These are phyloP conservation scores for Eugnorisma glareosa DNA, from an alignment of 2,888 invertebrate species.

Conservation along the genomic window DNA sequence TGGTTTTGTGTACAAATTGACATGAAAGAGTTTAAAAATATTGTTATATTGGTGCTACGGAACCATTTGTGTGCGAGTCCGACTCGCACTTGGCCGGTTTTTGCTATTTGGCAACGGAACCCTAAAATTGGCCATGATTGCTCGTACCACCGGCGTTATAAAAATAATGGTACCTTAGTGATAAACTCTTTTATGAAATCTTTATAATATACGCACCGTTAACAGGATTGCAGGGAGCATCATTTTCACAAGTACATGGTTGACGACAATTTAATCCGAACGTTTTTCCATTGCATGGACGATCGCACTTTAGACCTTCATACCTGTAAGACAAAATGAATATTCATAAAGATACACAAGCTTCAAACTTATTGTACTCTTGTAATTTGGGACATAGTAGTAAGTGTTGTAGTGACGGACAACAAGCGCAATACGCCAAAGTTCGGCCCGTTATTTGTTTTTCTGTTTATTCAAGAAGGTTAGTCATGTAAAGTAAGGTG, in stretches of 20 bases:
- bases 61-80: too few species aligned
- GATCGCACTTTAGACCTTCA: constrained; percentile 96
- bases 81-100: not conserved
- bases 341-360: not conserved
- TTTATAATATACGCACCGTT: constrained; percentile 91
- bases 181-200: not conserved
- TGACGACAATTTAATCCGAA: constrained; percentile 95
- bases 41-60: too few species aligned
- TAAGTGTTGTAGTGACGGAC: not conserved
- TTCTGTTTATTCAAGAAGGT: not conserved
- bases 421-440: not conserved
- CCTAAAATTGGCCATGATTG: not conserved
- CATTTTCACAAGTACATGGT: constrained; percentile 94
- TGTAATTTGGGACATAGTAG: not conserved
- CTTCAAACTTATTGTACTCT: not conserved
- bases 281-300: constrained; percentile 95
- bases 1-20: too few species aligned
- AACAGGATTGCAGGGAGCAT: constrained; percentile 95
- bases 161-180: not conserved
- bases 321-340: constrained; percentile 83
- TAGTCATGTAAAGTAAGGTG: not conserved
- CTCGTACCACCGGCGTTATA: not conserved
- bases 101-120: not conserved
- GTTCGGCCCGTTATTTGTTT: not conserved
- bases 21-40: too few species aligned